Evolutionary conservation across 2,797 vertebrate genomes (phyloP).

Genomic region (Takifugu rubripes): DNA sequence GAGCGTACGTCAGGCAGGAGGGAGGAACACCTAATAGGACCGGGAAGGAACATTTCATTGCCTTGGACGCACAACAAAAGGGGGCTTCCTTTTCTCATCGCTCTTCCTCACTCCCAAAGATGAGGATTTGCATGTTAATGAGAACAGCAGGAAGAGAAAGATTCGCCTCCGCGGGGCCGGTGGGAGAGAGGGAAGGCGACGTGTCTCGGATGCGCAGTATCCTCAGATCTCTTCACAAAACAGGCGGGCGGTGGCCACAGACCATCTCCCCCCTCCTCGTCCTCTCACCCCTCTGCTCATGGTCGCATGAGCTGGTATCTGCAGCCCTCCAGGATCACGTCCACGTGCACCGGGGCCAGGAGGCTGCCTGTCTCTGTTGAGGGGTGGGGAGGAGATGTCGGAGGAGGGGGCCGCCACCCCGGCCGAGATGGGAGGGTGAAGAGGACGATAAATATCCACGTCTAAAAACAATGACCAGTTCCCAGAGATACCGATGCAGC

Average conservation of each 20-base stretch:
- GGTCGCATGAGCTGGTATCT: too few relatives aligned
- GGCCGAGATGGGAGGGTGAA: too few relatives aligned
- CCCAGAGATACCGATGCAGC: not conserved
- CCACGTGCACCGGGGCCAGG: too few relatives aligned
- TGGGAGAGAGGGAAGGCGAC: conserved; percentile 21
- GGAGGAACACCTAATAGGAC: conserved; percentile 51
- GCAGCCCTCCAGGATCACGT: too few relatives aligned
- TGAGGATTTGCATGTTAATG: conserved; percentile 81
- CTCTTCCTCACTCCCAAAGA: conserved; percentile 38
- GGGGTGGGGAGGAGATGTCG: too few relatives aligned
- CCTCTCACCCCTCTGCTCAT: too few relatives aligned
- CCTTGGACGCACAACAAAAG: conserved; percentile 29
- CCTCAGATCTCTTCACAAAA: conserved; percentile 1
- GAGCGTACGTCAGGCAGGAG: conserved; percentile 68
- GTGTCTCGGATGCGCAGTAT: conserved; percentile 18
- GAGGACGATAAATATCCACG: too few relatives aligned
- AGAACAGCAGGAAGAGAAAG: conserved; percentile 34
- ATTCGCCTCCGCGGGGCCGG: conserved; percentile 26
- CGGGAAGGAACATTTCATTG: conserved; percentile 37
- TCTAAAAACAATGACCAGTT: too few relatives aligned
- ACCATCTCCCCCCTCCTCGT: too few relatives aligned
- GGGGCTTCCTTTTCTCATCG: conserved; percentile 8
- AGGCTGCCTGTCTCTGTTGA: too few relatives aligned
- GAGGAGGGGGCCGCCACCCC: too few relatives aligned
- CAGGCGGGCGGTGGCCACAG: too few relatives aligned